phyloP scores from a whole-genome alignment of 2,113 vertebrate genomes.

The Pimephales promelas region DNA sequence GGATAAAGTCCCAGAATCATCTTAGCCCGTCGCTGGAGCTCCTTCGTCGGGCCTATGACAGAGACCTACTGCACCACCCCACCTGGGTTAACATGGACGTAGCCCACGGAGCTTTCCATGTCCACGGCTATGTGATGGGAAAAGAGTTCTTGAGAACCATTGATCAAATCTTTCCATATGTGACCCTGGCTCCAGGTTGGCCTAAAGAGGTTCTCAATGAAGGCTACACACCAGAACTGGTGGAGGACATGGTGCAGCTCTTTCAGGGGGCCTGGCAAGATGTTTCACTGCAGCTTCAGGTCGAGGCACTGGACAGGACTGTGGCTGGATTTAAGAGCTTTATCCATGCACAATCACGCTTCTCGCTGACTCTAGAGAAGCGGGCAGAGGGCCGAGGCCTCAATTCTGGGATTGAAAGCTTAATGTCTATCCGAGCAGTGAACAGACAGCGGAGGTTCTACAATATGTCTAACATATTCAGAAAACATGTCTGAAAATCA shows the following conservation, averaged over 20 bases:
- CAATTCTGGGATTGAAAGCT: slow-evolving; percentile 27
- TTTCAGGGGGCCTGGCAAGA: slow-evolving; percentile 71
- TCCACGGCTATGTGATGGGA: slow-evolving; percentile 65
- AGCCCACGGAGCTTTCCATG: slow-evolving; percentile 60
- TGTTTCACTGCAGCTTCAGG: slow-evolving; percentile 75
- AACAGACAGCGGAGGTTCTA: slow-evolving; percentile 68
- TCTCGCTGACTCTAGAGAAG: slow-evolving; percentile 68
- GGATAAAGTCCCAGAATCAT: slow-evolving; percentile 63
- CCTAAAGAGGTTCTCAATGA: slow-evolving; percentile 60
- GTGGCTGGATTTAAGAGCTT: slow-evolving; percentile 54
- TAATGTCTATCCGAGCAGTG: slow-evolving; percentile 51
- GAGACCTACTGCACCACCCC: slow-evolving; percentile 69
- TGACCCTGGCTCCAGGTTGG: slow-evolving; percentile 76
- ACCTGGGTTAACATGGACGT: slow-evolving; percentile 78
- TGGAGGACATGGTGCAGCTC: slow-evolving; percentile 71
- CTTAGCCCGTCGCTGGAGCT: slow-evolving; percentile 68
- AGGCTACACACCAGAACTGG: slow-evolving; percentile 66
- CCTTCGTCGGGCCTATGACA: slow-evolving; percentile 64
- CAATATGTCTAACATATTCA: slow-evolving; percentile 55
- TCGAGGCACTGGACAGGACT: slow-evolving; percentile 42
- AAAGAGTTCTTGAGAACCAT: slow-evolving; percentile 69
- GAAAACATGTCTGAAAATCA: slow-evolving; percentile 16
- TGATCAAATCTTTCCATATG: slow-evolving; percentile 71
- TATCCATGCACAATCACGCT: slow-evolving; percentile 56
- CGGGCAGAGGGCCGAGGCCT: slow-evolving; percentile 2